Conservation (phyloP, 2,113 vertebrate species). For the Lophochroa leadbeateri region DNA sequence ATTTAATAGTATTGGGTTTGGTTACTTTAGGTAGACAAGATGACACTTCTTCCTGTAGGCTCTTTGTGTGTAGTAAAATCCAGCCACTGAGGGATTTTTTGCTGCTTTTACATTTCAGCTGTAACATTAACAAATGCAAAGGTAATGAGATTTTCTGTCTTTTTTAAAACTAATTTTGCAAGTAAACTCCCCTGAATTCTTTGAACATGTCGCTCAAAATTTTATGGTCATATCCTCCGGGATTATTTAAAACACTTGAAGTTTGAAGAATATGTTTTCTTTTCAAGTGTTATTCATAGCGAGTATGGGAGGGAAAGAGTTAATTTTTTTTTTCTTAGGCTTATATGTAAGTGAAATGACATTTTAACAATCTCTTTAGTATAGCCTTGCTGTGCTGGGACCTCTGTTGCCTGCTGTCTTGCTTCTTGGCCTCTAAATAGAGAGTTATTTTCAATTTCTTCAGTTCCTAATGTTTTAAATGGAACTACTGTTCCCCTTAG, state of each 20-base stretch:
- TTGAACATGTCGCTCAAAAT: conserved; percentile 17
- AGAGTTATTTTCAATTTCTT: conserved; percentile 86
- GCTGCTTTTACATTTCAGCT: conserved; percentile 49
- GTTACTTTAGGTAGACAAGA: conserved; percentile 40
- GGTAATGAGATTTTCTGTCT: conserved; percentile 62
- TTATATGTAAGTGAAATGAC: conserved; percentile 79
- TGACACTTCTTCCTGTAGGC: conserved; percentile 38
- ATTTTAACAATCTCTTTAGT: conserved; percentile 84
- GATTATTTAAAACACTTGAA: conserved; percentile 44
- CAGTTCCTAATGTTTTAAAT: conserved; percentile 83
- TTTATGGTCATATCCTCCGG: conserved; percentile 25
- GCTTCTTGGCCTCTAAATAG: conserved; percentile 83
- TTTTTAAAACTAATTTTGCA: conserved; percentile 37
- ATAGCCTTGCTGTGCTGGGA: conserved; percentile 79
- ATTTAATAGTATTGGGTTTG: neutral
- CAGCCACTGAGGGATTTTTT: conserved; percentile 42
- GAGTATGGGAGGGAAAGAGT: conserved; percentile 23
- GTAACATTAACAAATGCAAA: conserved; percentile 55
- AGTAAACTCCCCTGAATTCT: conserved; percentile 49
- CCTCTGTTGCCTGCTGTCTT: conserved; percentile 79
- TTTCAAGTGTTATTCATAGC: neutral
- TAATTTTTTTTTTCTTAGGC: conserved; percentile 66
- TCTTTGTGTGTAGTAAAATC: conserved; percentile 42
- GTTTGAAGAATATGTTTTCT: conserved; percentile 26
- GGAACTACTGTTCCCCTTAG: conserved; percentile 81